phyloP scores from a whole-genome alignment of 2,113 vertebrate genomes.

The Psephotus haematonotus region DNA sequence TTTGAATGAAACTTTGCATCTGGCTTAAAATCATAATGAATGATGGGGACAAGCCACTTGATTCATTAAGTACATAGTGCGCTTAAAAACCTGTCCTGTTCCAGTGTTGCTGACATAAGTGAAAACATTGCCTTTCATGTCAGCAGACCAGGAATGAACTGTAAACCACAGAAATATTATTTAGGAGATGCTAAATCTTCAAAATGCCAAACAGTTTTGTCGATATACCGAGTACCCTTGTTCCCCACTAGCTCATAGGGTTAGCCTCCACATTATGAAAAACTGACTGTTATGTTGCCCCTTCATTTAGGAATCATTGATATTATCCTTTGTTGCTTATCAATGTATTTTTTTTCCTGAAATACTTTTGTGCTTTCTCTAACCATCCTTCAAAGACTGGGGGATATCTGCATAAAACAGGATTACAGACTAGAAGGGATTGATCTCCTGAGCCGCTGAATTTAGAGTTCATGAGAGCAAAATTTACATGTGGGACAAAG shows the following conservation, averaged over 20 bases:
- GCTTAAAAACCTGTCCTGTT: neutral
- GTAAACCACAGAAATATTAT: conserved; percentile 3
- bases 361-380: neutral
- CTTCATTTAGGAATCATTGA: neutral
- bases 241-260: neutral
- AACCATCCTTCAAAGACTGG: neutral
- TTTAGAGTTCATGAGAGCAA: neutral
- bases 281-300: neutral
- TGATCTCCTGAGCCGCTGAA: neutral
- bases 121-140: conserved; percentile 2
- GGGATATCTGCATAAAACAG: neutral
- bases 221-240: neutral
- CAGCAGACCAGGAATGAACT: neutral
- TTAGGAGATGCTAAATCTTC: conserved; percentile 7
- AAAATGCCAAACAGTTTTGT: neutral
- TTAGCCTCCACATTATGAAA: neutral
- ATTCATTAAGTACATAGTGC: conserved; percentile 1
- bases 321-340: neutral
- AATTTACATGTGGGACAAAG: neutral
- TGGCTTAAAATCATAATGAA: neutral
- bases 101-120: conserved; percentile 4
- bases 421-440: neutral
- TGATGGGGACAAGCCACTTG: neutral
- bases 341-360: neutral
- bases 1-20: neutral